Percentiles rank a stretch among this genome's conserved stretches.
phyloP scores from a whole-genome alignment of 2,113 vertebrate species.

The Rhynchomys soricoides region DNA sequence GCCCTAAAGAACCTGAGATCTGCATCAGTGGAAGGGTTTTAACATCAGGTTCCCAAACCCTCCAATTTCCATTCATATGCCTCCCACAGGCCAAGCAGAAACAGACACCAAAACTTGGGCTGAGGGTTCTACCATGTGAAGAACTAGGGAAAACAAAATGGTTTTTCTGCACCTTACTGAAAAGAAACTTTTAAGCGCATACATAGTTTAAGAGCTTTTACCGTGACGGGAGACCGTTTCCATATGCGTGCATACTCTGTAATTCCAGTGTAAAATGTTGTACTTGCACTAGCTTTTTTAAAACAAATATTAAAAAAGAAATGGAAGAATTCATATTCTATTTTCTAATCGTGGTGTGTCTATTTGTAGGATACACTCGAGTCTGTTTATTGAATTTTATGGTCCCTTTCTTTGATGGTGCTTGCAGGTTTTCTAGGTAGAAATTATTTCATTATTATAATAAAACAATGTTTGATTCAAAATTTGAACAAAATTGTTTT shows the following conservation, averaged over 20 bases:
- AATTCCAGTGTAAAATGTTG: slow-evolving; percentile 98
- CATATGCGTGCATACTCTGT: slow-evolving; percentile 97
- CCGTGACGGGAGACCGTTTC: slow-evolving; percentile 93
- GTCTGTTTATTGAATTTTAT: slow-evolving; percentile 98
- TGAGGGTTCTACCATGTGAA: slow-evolving; percentile 87
- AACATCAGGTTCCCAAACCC: slow-evolving; percentile 68
- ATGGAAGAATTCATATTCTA: slow-evolving; percentile 95
- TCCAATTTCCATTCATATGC: slow-evolving; percentile 81
- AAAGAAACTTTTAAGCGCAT: slow-evolving; percentile 90
- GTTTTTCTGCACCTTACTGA: slow-evolving; percentile 92
- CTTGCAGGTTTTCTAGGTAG: slow-evolving; percentile 98
- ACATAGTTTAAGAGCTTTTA: slow-evolving; percentile 93
- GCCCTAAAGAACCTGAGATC: slow-evolving; percentile 64
- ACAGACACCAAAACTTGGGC: slow-evolving; percentile 84
- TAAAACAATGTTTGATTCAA: slow-evolving; percentile 98
- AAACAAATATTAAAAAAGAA: slow-evolving; percentile 92
- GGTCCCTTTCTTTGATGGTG: slow-evolving; percentile 98
- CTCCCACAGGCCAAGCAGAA: slow-evolving; percentile 84
- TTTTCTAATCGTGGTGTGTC: slow-evolving; percentile 97
- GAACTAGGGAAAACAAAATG: slow-evolving; percentile 87
- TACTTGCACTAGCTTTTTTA: slow-evolving; percentile 99
- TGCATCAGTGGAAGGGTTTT: slow-evolving; percentile 36
- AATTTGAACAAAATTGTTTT: slow-evolving; percentile 99
- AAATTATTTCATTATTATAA: slow-evolving; percentile 98
- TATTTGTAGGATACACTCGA: slow-evolving; percentile 97